Percentiles rank a stretch among this genome's conserved stretches.
Evolutionary conservation across 1,140 invertebrate species (phyloP).

Genomic region (Drosophila parabipectinata): DNA sequence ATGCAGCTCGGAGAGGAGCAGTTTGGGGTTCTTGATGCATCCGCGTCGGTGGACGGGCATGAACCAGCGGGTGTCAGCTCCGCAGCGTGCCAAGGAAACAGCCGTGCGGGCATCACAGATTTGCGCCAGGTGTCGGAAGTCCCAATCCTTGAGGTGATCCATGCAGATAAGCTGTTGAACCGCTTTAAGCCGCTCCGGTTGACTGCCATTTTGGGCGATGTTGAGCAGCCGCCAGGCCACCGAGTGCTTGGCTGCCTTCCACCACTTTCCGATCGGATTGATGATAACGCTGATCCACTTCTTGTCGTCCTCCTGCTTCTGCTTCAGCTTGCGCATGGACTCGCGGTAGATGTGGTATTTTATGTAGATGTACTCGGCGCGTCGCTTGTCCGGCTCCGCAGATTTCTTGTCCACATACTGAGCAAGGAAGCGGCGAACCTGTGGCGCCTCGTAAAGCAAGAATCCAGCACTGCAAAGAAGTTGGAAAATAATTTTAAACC

Average conservation of each 20-base stretch:
- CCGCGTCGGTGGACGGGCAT: conserved; percentile 83
- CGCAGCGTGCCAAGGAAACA: conserved; percentile 86
- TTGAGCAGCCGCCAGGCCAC: conserved; percentile 84
- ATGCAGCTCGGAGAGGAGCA: conserved; percentile 75
- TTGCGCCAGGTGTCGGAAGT: conserved; percentile 87
- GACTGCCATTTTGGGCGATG: conserved; percentile 83
- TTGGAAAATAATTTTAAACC: not conserved
- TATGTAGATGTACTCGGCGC: conserved; percentile 83
- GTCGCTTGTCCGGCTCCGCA: conserved; percentile 72
- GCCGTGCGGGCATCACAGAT: conserved; percentile 87
- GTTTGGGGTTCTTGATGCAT: conserved; percentile 78
- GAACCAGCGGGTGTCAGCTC: conserved; percentile 85
- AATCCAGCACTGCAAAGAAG: conserved; percentile 73
- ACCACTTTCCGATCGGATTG: conserved; percentile 83
- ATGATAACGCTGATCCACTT: conserved; percentile 83
- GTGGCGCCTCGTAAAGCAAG: conserved; percentile 69
- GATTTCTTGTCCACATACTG: conserved; percentile 70
- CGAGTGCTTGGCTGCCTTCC: conserved; percentile 84
- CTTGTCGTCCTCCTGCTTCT: conserved; percentile 79
- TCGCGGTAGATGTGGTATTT: conserved; percentile 83
- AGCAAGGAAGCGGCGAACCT: conserved; percentile 60
- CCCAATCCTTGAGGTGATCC: conserved; percentile 85
- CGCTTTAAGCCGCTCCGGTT: conserved; percentile 83
- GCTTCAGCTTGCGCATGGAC: conserved; percentile 77
- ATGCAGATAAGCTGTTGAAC: conserved; percentile 83